These are phyloP conservation scores for Arenicola marina DNA, from an alignment of 2,888 invertebrate genomes.

Conservation along the genomic window DNA sequence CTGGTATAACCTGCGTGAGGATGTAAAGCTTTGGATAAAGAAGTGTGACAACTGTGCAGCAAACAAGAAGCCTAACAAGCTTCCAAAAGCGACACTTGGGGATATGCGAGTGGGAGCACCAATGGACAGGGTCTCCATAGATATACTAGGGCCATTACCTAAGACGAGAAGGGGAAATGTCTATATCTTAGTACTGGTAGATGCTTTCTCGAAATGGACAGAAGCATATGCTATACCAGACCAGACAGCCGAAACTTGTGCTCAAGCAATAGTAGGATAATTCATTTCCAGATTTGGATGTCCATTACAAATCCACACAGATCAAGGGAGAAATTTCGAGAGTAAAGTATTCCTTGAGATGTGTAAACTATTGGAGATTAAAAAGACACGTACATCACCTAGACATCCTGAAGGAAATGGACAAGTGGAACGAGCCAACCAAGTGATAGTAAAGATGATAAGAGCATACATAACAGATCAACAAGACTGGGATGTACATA, in stretches of 20 bases:
- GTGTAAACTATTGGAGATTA: no score
- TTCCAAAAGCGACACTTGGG: background rate
- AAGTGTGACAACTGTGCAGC: constrained; percentile 9
- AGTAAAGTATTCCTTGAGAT: no score
- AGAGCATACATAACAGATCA: background rate
- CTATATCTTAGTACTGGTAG: constrained; percentile 4
- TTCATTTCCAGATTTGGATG: no score
- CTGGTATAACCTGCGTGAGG: no score
- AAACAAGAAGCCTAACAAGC: constrained; percentile 3
- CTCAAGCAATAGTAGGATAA: no score
- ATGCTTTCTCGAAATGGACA: constrained; percentile 15
- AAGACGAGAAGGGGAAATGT: background rate
- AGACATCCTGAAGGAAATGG: constrained; percentile 17
- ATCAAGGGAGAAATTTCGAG: background rate
- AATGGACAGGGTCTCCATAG: constrained; percentile 6
- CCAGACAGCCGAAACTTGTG: background rate
- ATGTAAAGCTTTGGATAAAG: no score
- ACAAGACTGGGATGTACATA: background rate
- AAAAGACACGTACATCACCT: constrained; percentile 22
- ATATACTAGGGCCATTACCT: constrained; percentile 12
- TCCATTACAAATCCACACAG: no score
- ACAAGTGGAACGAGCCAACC: background rate
- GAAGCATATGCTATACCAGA: background rate
- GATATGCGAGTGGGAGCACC: constrained; percentile 16
- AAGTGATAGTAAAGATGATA: background rate